Conservation (phyloP, 2,113 vertebrate genomes). For the Poeciliopsis retropinna region DNA sequence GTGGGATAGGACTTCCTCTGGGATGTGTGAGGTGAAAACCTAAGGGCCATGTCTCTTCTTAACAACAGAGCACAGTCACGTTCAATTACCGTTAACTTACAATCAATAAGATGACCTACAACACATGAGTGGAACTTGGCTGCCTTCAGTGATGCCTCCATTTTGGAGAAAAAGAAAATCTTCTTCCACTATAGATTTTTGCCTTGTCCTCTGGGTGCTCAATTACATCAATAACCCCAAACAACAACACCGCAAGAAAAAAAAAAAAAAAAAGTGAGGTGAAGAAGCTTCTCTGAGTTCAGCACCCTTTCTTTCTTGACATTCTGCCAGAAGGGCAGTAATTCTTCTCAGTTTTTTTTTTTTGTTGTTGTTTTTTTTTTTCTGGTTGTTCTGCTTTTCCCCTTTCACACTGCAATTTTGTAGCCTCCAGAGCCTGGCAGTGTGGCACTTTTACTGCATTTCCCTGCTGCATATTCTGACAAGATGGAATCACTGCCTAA, state of each 20-base stretch:
- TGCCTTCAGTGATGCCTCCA: slow-evolving; percentile 63
- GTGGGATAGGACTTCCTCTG: slow-evolving; percentile 29
- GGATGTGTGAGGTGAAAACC: slow-evolving; percentile 29
- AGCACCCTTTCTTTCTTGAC: slow-evolving; percentile 49
- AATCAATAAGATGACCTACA: slow-evolving; percentile 74
- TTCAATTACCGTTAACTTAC: slow-evolving; percentile 73
- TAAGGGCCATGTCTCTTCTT: slow-evolving; percentile 61
- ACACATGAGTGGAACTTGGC: slow-evolving; percentile 71
- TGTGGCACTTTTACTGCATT: slow-evolving; percentile 61
- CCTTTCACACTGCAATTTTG: slow-evolving; percentile 60
- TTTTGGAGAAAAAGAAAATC: slow-evolving; percentile 66
- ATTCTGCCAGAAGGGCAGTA: slow-evolving; percentile 60
- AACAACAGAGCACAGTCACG: slow-evolving; percentile 51
- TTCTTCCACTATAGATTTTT: slow-evolving; percentile 61
- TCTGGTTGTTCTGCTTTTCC: slow-evolving; percentile 14
- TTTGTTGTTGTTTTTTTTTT: not conserved
- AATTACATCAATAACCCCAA: slow-evolving; percentile 74
- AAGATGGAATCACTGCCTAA: slow-evolving; percentile 69
- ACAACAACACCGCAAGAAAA: slow-evolving; percentile 52
- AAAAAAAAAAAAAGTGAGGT: slow-evolving; percentile 45
- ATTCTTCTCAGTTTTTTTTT: slow-evolving; percentile 28
- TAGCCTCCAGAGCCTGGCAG: slow-evolving; percentile 55
- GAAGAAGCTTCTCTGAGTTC: slow-evolving; percentile 57
- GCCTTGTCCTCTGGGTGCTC: slow-evolving; percentile 57
- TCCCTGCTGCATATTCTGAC: slow-evolving; percentile 52